phyloP scores from a whole-genome alignment of 2,113 vertebrate species.

The Rhineura floridana region DNA sequence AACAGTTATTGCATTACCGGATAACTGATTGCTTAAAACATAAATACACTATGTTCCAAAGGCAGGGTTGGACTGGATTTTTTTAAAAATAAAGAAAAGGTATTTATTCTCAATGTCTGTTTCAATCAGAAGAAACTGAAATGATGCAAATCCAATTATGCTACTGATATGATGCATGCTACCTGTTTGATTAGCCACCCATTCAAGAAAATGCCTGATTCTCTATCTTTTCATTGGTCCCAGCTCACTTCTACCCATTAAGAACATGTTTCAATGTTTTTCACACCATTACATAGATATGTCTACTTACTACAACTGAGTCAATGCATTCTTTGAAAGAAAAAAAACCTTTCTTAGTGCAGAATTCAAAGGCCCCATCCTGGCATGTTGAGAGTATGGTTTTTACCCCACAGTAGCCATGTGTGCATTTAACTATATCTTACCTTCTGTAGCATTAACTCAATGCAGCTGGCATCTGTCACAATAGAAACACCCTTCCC shows the following conservation, averaged over 20 bases:
- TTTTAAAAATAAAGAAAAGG: constrained; percentile 50
- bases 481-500: constrained; percentile 84
- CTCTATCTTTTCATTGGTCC: constrained; percentile 86
- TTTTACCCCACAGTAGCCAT: constrained; percentile 75
- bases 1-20: constrained; percentile 75
- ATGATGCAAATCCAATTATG: background rate
- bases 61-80: constrained; percentile 58
- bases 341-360: constrained; percentile 59
- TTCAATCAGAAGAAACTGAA: constrained; percentile 54
- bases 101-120: constrained; percentile 58
- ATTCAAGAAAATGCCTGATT: constrained; percentile 79
- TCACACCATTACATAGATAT: constrained; percentile 76
- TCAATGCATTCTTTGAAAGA: constrained; percentile 68
- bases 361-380: constrained; percentile 70
- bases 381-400: constrained; percentile 78
- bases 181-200: constrained; percentile 41
- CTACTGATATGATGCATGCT: background rate
- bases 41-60: constrained; percentile 76
- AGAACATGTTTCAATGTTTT: constrained; percentile 74
- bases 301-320: constrained; percentile 70
- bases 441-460: constrained; percentile 84
- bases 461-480: constrained; percentile 90
- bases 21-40: constrained; percentile 75
- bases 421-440: constrained; percentile 75
- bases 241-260: constrained; percentile 71